Evolutionary conservation across 2,888 invertebrate genomes (phyloP).

Genomic region (Lepeophtheirus nordmannii): DNA sequence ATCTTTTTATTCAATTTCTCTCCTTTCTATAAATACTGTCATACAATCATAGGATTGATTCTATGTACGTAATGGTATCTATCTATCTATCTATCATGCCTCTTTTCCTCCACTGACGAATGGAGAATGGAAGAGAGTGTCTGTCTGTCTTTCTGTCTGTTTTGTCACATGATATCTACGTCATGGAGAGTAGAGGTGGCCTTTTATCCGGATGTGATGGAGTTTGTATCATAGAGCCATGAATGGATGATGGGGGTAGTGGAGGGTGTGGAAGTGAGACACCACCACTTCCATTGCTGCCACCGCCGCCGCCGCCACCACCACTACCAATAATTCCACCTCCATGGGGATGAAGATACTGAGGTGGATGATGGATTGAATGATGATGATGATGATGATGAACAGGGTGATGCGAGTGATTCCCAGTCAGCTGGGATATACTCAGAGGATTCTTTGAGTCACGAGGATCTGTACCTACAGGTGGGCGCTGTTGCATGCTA

Average conservation of each 20-base stretch:
- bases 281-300: no score
- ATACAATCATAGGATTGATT: no score
- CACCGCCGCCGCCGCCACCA: not conserved
- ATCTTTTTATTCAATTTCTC: no score
- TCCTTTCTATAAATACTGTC: no score
- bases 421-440: constrained; percentile 61
- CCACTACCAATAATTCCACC: not conserved
- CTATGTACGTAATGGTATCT: no score
- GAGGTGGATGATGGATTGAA: not conserved
- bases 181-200: not conserved
- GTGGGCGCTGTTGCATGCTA: constrained; percentile 45
- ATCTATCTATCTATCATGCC: no score
- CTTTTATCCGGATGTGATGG: not conserved
- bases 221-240: not conserved
- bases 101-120: no score
- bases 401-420: not conserved
- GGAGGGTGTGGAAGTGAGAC: no score
- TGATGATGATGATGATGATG: no score
- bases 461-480: constrained; percentile 76
- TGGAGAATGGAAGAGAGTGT: no score
- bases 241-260: no score
- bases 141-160: no score
- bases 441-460: constrained; percentile 67
- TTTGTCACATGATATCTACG: not conserved
- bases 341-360: not conserved